Conservation (phyloP, 2,113 vertebrate genomes). For the Nerophis lumbriciformis region DNA sequence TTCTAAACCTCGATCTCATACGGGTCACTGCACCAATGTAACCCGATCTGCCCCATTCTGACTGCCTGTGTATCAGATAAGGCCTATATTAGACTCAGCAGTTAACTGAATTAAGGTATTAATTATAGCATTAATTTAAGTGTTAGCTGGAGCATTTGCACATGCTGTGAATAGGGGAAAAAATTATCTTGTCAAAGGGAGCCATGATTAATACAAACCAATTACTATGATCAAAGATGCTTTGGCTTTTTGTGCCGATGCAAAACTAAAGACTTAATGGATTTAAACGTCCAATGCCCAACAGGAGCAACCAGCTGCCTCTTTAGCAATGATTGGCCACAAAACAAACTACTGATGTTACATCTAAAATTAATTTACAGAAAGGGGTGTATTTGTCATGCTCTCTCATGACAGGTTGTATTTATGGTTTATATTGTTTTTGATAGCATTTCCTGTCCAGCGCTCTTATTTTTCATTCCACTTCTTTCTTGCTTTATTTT, state of each 20-base stretch:
- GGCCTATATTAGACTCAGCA: too few species aligned
- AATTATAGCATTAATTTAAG: too few species aligned
- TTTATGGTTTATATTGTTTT: too few species aligned
- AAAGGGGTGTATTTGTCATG: constrained; percentile 11
- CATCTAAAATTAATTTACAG: constrained; percentile 23
- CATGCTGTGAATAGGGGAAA: constrained; percentile 30
- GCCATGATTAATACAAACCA: constrained; percentile 10
- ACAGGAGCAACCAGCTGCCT: constrained; percentile 25
- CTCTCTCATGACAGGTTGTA: too few species aligned
- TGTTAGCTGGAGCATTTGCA: not conserved
- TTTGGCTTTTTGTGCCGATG: constrained; percentile 12
- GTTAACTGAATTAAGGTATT: too few species aligned
- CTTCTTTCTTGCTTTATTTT: too few species aligned
- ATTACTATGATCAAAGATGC: constrained; percentile 22
- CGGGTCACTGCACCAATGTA: too few species aligned
- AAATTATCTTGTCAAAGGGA: constrained; percentile 25
- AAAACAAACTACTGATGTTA: constrained; percentile 26
- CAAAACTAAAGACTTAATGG: constrained; percentile 25
- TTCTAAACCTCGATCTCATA: too few species aligned
- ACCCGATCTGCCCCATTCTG: too few species aligned
- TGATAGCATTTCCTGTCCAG: too few species aligned
- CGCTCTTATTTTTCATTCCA: too few species aligned
- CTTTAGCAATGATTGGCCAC: constrained; percentile 30
- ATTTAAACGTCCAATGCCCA: constrained; percentile 26
- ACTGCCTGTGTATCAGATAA: too few species aligned